Conservation (phyloP, 2,113 vertebrate genomes). For the Bagarius yarrelli region DNA sequence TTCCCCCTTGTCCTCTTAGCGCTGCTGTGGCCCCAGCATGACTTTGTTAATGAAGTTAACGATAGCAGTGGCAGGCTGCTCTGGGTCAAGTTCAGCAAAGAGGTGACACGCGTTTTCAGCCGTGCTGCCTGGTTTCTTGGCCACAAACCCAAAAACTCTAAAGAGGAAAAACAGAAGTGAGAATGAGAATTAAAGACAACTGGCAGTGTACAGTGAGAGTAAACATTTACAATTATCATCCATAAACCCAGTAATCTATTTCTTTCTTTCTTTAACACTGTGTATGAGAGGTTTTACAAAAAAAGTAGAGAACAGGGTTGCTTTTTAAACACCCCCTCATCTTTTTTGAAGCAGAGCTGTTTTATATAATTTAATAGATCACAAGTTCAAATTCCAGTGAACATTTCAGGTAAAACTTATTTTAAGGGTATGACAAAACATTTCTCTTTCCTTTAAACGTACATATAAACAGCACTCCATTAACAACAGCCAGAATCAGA, state of each 20-base stretch:
- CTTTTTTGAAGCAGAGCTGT: neutral
- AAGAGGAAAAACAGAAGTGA: neutral
- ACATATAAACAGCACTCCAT: neutral
- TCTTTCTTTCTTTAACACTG: neutral
- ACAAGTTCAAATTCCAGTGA: neutral
- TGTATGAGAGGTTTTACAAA: neutral
- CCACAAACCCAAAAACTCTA: conserved; percentile 91
- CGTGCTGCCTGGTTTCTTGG: conserved; percentile 83
- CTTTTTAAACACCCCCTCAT: neutral
- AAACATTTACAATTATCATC: neutral
- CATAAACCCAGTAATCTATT: neutral
- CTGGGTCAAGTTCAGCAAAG: conserved; percentile 88
- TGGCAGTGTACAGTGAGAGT: neutral
- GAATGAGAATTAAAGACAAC: neutral
- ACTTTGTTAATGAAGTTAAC: conserved; percentile 94
- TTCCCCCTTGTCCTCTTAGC: conserved; percentile 55
- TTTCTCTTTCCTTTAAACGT: neutral
- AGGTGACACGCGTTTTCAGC: conserved; percentile 90
- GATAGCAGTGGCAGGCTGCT: conserved; percentile 86
- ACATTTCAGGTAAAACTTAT: neutral
- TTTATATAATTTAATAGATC: neutral
- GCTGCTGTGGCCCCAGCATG: conserved; percentile 78
- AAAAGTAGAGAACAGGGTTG: neutral
- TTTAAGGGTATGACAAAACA: neutral
- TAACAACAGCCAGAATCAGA: conserved; percentile 1